These are phyloP conservation scores for Gephyroberyx darwinii DNA, from an alignment of 2,797 vertebrate species.

Conservation along the genomic window DNA sequence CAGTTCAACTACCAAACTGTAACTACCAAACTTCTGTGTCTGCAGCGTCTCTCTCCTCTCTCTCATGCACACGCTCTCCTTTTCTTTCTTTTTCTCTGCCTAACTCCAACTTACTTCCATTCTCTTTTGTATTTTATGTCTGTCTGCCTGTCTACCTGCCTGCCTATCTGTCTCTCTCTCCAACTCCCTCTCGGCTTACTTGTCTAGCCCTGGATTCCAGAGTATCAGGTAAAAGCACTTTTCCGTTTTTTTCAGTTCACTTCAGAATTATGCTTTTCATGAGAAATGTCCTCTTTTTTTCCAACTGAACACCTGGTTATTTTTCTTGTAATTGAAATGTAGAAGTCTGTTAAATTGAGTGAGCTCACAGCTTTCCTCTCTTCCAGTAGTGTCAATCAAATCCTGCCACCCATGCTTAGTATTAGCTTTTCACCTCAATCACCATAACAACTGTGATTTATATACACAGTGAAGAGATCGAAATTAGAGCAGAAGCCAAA, in stretches of 20 bases:
- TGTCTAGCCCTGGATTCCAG: constrained; percentile 88
- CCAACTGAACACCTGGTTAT: constrained; percentile 37
- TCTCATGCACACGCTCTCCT: constrained; percentile 27
- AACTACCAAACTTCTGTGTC: constrained; percentile 30
- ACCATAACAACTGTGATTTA: constrained; percentile 46
- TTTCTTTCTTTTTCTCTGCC: constrained; percentile 46
- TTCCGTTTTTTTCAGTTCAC: constrained; percentile 42
- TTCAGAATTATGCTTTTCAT: constrained; percentile 43
- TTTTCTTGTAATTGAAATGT: constrained; percentile 8
- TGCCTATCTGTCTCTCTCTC: constrained; percentile 66
- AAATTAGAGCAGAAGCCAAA: constrained; percentile 62
- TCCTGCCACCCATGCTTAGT: constrained; percentile 59
- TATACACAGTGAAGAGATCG: constrained; percentile 37
- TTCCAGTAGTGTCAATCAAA: constrained; percentile 44
- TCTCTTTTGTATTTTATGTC: constrained; percentile 68
- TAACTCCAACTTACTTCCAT: constrained; percentile 60
- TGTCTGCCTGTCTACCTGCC: constrained; percentile 63
- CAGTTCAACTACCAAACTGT: constrained; percentile 22
- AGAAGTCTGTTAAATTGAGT: neutral
- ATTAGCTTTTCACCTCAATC: constrained; percentile 53
- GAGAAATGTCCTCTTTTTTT: constrained; percentile 33
- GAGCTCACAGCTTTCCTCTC: constrained; percentile 44
- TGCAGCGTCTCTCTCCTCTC: constrained; percentile 40
- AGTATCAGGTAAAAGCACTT: constrained; percentile 91
- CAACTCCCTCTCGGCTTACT: constrained; percentile 79